Evolutionary conservation across 2,888 invertebrate genomes (phyloP).

Genomic region (Colostygia pectinataria): DNA sequence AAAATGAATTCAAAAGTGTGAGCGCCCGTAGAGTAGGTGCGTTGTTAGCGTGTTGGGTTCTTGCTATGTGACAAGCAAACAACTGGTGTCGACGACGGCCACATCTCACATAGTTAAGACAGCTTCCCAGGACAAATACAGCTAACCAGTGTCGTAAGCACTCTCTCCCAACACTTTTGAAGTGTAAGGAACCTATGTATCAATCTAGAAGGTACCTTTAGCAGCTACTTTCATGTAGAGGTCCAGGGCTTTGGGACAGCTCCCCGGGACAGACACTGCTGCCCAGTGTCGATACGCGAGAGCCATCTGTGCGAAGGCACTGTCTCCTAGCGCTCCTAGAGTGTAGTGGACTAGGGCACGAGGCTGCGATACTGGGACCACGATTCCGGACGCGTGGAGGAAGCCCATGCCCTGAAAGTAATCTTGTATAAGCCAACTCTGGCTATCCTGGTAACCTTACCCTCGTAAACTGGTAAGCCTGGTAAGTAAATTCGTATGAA

Average conservation of each 20-base stretch:
- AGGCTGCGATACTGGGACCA: constrained; percentile 94
- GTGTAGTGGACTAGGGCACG: constrained; percentile 95
- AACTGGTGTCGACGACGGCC: too few relatives aligned
- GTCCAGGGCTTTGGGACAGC: constrained; percentile 95
- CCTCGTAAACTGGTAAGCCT: too few relatives aligned
- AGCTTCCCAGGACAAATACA: too few relatives aligned
- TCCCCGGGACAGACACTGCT: constrained; percentile 93
- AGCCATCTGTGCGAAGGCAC: constrained; percentile 97
- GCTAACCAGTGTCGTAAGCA: too few relatives aligned
- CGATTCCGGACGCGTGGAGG: constrained; percentile 92
- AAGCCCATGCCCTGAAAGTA: constrained; percentile 90
- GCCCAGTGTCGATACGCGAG: constrained; percentile 97
- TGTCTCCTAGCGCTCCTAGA: constrained; percentile 94
- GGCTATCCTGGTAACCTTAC: too few relatives aligned
- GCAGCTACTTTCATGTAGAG: constrained; percentile 96
- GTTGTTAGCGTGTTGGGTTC: too few relatives aligned
- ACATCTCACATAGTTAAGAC: too few relatives aligned
- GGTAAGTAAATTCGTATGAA: too few relatives aligned
- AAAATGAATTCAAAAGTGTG: too few relatives aligned
- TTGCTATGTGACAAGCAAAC: too few relatives aligned
- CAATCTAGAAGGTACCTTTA: constrained; percentile 83
- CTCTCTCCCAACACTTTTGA: background rate
- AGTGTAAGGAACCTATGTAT: background rate
- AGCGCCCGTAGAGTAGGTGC: too few relatives aligned
- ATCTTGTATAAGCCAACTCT: too few relatives aligned